Evolutionary conservation across 2,113 vertebrate genomes (phyloP), one percentile per base, ranked within the genome.

Genomic region (Cyprinodon variegatus): DNA sequence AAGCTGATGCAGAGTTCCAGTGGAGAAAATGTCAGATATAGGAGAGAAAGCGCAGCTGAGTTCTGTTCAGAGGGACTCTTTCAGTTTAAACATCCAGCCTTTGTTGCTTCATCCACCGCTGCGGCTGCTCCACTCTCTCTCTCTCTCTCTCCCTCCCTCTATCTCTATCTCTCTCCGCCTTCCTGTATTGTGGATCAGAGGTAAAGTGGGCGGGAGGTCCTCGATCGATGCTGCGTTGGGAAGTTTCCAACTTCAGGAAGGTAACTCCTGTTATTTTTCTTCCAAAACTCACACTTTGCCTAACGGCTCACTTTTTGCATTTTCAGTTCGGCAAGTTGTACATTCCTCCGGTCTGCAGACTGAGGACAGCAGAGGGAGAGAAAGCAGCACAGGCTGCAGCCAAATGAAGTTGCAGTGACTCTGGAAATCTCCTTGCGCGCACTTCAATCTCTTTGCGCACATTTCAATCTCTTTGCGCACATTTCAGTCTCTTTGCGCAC

Each of bases 171-270:
- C 37, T 63, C 17, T 65, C 63, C 66, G 50, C 36, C 67, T 85
- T 75, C 78, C 83, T 82, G 73, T 61, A 38, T 13, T 72, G 71
- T 77, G 83, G 85, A 72, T 74, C 81, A 63, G 84, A 77, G 85
- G 81, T 77, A 71, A 83, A 84, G 89, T 88, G 88, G 87, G 90
- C 84, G 89, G 89, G 90, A 88, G 89, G 88, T 90, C 85, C 84
- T 86, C 88, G 84, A 81, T 90, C 88, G 88, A 92, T 91, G 84
- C 85, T 77, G 72, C 38, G 63, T 76, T 73, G 86, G 84, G 81
- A 89, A 90, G 66, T 89, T 92, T 82, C 87, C 83, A 86, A 83
- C 79, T 88, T 86, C 83, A 79, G 68, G 50, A 80, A 77, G 85
- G 80, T 77, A 84, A 69, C 80, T 82, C 74, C 63, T 39, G 40